Evolutionary conservation across 1,140 invertebrate genomes (phyloP), one percentile per base, ranked within the genome.

Genomic region (Caenorhabditis brenneri): DNA sequence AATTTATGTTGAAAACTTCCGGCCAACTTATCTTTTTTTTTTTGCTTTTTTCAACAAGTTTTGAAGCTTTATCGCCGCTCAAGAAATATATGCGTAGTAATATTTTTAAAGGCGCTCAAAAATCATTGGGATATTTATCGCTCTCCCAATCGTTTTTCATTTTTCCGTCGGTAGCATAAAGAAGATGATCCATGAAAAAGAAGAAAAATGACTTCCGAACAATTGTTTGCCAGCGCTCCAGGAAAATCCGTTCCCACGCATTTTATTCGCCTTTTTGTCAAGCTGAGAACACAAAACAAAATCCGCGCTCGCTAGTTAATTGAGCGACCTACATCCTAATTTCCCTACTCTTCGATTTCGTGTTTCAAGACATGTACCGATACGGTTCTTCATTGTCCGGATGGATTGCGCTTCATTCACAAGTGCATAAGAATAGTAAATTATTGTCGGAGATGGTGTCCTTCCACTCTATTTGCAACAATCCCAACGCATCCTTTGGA

Each of bases 371-470:
- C 65, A 24, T 36, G 36, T 42, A 74, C 65, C 65, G 36, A 74
- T 74, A 74, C 65, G 29, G 65, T 74, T 33, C 12, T 15, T 42
- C 36, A 74, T 74, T 74, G 65, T 74, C 65, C 65, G 65, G 33
- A 74, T 74, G 65, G 36, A 74, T 74, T 74, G 33, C 65, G 65
- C 36, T 74, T 74, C 36, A 74, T 74, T 74, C 65, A 74, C 65
- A 74, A 74, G 65, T 74, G 65, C 65, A 74, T 74, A 74, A 74
- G 65, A 42, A 74, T 39, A 74, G 65, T 74, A 74, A 74, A 74
- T 74, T 74, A 74, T 74, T 42, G 65, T 74, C 65, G 65, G 36
- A 36, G 31, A 46, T 42, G 65, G 33, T 22, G n/a, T 74, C 10
- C 36, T 39, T 42, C 4, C 24, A 10, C 65, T 24, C n/a, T 42